A percentile compares a stretch with the other conserved stretches of the same genome.
phyloP scores from a whole-genome alignment of 2,888 invertebrate genomes.

The Clistopyga incitator region DNA sequence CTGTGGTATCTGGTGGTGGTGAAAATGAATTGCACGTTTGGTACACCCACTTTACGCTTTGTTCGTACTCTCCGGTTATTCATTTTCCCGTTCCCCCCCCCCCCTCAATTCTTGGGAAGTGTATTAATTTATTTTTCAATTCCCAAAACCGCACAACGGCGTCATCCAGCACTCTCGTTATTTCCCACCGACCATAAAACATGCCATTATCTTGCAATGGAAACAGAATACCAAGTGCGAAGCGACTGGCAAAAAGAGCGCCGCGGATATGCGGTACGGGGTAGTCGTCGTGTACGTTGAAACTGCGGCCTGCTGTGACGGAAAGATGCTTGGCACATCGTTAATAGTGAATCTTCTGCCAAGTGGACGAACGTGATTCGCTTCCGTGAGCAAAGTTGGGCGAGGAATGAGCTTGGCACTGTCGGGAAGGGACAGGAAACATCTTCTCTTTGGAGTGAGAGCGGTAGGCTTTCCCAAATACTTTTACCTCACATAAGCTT shows the following conservation, averaged over 20 bases:
- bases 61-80: not conserved
- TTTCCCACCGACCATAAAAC: constrained; percentile 45
- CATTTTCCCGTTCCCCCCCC: not conserved
- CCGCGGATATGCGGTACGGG: not conserved
- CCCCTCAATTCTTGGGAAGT: not conserved
- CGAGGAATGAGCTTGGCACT: constrained; percentile 1
- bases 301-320: constrained; percentile 32
- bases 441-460: constrained; percentile 23
- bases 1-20: not conserved
- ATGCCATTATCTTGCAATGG: constrained; percentile 37
- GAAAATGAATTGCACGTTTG: constrained; percentile 12
- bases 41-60: not conserved
- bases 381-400: constrained; percentile 45
- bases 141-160: constrained; percentile 18
- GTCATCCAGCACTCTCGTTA: constrained; percentile 7
- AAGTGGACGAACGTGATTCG: constrained; percentile 67
- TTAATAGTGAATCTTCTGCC: constrained; percentile 65
- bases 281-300: constrained; percentile 16
- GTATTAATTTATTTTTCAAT: constrained; percentile 50
- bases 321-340: constrained; percentile 58
- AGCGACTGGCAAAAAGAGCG: constrained; percentile 26
- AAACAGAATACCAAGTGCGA: constrained; percentile 48
- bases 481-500: constrained; percentile 37
- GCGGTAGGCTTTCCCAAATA: constrained; percentile 33
- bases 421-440: constrained; percentile 14